Conservation (phyloP, 2,797 vertebrate genomes). For the Accipiter minullus region DNA sequence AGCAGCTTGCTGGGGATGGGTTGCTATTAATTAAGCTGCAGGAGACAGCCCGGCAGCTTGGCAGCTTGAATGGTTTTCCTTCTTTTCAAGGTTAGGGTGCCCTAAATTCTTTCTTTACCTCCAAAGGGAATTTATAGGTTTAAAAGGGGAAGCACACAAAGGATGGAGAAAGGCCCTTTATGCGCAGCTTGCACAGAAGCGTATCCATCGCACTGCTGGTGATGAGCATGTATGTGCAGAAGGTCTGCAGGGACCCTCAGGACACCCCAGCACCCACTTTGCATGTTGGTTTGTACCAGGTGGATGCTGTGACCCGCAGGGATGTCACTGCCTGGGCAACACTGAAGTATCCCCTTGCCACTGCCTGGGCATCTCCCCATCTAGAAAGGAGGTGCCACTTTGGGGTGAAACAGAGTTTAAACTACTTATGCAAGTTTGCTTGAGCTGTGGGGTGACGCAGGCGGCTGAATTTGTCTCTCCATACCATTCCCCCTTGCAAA, state of each 20-base stretch:
- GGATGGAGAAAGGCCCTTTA: background rate
- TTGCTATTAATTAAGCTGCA: constrained; percentile 47
- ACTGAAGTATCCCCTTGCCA: background rate
- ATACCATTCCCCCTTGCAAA: background rate
- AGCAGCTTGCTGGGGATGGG: constrained; percentile 5
- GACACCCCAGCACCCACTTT: background rate
- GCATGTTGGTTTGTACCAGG: background rate
- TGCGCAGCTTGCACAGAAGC: background rate
- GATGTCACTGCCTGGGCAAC: background rate
- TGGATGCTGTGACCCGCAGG: background rate
- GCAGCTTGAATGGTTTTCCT: constrained; percentile 19
- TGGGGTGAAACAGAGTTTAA: background rate
- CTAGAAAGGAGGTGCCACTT: background rate
- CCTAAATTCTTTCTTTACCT: constrained; percentile 38
- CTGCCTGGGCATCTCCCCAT: background rate
- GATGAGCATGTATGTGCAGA: rapidly evolving
- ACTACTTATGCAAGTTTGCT: background rate
- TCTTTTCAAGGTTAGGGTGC: constrained; percentile 32
- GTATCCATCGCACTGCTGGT: background rate
- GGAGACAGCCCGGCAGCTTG: background rate
- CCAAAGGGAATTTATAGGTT: background rate
- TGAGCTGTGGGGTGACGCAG: background rate
- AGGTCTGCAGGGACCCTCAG: background rate
- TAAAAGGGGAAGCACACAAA: background rate
- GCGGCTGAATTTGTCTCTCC: rapidly evolving